These are phyloP conservation scores for Ridgeia piscesae DNA, from an alignment of 1,140 invertebrate genomes.

Conservation along the genomic window DNA sequence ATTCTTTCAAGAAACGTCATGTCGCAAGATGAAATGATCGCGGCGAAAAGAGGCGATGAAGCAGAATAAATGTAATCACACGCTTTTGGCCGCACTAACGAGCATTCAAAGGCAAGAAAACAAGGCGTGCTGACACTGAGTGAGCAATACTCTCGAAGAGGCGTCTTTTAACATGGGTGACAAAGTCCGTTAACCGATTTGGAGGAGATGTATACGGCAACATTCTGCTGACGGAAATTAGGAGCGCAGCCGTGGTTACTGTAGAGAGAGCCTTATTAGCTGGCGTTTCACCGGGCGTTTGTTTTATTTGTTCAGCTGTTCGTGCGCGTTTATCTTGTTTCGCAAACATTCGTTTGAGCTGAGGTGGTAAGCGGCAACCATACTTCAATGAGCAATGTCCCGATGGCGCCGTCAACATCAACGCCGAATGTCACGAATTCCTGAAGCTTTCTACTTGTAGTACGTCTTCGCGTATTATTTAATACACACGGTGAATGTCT, in stretches of 20 bases:
- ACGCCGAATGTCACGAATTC: not conserved
- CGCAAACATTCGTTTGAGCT: not conserved
- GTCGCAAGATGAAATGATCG: not conserved
- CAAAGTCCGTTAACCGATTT: not conserved
- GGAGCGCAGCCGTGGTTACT: not conserved
- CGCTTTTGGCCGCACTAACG: not conserved
- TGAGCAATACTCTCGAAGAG: not conserved
- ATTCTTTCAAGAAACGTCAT: not conserved
- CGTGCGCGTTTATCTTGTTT: not conserved
- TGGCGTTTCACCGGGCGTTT: not conserved
- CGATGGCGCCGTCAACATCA: not conserved
- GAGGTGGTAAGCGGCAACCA: not conserved
- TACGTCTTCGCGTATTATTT: too few species aligned
- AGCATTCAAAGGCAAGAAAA: not conserved
- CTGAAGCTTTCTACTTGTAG: not conserved
- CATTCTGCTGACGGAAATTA: not conserved
- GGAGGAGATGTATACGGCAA: not conserved
- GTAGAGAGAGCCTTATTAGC: not conserved
- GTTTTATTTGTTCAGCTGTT: not conserved
- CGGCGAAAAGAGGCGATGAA: not conserved
- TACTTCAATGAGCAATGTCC: not conserved
- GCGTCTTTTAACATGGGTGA: not conserved
- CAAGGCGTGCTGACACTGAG: not conserved
- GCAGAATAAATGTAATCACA: not conserved
- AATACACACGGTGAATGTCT: too few species aligned